Evolutionary conservation across 2,113 vertebrate species (phyloP).

Genomic region (Psittacus erithacus): DNA sequence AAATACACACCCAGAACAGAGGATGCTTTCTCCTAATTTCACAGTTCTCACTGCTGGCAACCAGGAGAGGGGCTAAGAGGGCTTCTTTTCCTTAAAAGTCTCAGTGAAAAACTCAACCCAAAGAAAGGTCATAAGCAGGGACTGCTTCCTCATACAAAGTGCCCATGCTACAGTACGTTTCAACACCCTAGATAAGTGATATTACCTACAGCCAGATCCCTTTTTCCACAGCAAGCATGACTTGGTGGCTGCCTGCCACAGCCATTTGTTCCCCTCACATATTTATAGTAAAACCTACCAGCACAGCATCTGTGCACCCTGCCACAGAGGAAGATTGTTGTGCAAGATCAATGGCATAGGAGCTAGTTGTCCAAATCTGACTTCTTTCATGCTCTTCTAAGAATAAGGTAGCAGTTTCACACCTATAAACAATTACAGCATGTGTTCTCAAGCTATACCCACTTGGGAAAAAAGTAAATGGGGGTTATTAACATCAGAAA

Average conservation of each 20-base stretch:
- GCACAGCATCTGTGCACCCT: not conserved
- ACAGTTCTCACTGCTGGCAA: not conserved
- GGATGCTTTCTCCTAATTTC: not conserved
- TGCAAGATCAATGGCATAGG: not conserved
- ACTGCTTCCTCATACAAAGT: not conserved
- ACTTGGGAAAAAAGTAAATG: not conserved
- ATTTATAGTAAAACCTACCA: not conserved
- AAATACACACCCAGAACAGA: not conserved
- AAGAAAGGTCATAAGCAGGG: not conserved
- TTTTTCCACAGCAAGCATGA: not conserved
- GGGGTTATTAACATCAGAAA: slow-evolving; percentile 12
- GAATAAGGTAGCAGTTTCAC: not conserved
- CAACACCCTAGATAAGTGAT: not conserved
- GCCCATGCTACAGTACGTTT: not conserved
- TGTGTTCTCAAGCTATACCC: not conserved
- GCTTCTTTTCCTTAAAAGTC: not conserved
- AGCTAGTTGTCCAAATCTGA: not conserved
- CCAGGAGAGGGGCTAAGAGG: not conserved
- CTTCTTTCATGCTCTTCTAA: not conserved
- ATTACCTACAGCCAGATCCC: not conserved
- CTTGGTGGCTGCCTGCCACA: not conserved
- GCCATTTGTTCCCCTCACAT: not conserved
- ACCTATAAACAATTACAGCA: not conserved
- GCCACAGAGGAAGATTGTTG: not conserved
- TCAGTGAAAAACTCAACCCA: not conserved